Conservation (phyloP, 1,140 invertebrate species). For the Lepidurus couesii region DNA sequence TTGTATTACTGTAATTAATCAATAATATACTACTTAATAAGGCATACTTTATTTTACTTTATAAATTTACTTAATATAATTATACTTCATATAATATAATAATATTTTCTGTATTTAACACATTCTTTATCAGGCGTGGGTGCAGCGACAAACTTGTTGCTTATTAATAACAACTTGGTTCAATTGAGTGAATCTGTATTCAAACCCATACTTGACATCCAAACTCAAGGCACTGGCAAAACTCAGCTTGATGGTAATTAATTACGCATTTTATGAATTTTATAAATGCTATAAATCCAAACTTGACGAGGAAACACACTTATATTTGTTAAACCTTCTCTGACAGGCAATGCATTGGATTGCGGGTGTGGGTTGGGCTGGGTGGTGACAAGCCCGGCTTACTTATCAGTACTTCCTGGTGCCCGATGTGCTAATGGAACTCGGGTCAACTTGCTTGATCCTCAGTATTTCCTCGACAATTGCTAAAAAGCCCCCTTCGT, state of each 20-base stretch:
- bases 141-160: slow-evolving; percentile 23
- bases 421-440: slow-evolving; percentile 33
- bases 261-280: background rate
- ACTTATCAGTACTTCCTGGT: slow-evolving; percentile 27
- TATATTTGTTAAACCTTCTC: too few relatives aligned
- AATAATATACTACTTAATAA: too few relatives aligned
- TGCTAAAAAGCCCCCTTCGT: background rate
- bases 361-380: slow-evolving; percentile 29
- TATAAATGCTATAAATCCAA: background rate
- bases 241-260: slow-evolving; percentile 28
- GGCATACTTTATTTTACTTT: too few relatives aligned
- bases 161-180: slow-evolving; percentile 30
- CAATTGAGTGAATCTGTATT: slow-evolving; percentile 1
- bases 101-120: too few relatives aligned
- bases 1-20: too few relatives aligned
- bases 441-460: slow-evolving; percentile 23
- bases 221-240: slow-evolving; percentile 28
- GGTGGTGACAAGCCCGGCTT: slow-evolving; percentile 28
- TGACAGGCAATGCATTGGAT: slow-evolving; percentile 15
- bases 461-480: slow-evolving; percentile 30
- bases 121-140: background rate
- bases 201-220: slow-evolving; percentile 5
- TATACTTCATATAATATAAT: too few relatives aligned
- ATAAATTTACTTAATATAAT: too few relatives aligned
- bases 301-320: too few relatives aligned